Conservation (phyloP, 2,113 vertebrate species). For the Glareola pratincola region DNA sequence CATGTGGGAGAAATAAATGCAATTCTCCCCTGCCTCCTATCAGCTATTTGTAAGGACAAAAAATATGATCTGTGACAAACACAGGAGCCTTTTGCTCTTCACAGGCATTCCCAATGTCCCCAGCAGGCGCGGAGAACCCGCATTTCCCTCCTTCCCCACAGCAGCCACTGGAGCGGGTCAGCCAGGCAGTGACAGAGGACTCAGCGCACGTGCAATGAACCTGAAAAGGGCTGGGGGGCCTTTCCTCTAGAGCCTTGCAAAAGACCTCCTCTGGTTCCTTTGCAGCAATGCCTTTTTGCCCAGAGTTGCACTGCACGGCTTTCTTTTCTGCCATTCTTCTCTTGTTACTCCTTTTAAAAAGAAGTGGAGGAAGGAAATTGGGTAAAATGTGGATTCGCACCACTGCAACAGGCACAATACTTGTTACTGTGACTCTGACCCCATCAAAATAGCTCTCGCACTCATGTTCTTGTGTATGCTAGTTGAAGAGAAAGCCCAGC, state of each 20-base stretch:
- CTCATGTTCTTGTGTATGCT: not conserved
- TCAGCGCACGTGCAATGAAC: rapidly evolving
- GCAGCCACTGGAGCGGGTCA: not conserved
- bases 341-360: not conserved
- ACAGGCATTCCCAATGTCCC: not conserved
- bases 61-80: not conserved
- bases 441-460: not conserved
- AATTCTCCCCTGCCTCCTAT: not conserved
- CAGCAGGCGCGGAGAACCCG: not conserved
- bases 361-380: not conserved
- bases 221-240: not conserved
- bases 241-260: not conserved
- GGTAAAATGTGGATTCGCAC: not conserved
- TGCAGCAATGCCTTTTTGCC: not conserved
- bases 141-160: not conserved
- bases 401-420: not conserved
- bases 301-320: rapidly evolving
- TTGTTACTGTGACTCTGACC: not conserved
- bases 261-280: not conserved
- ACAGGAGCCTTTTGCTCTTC: not conserved
- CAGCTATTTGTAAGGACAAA: not conserved
- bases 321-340: not conserved
- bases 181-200: not conserved
- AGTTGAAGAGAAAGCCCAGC: not conserved
- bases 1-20: not conserved